Base-by-base conservation (phyloP, 2,888 invertebrate genomes). In the Onthophagus sagittarius region DNA sequence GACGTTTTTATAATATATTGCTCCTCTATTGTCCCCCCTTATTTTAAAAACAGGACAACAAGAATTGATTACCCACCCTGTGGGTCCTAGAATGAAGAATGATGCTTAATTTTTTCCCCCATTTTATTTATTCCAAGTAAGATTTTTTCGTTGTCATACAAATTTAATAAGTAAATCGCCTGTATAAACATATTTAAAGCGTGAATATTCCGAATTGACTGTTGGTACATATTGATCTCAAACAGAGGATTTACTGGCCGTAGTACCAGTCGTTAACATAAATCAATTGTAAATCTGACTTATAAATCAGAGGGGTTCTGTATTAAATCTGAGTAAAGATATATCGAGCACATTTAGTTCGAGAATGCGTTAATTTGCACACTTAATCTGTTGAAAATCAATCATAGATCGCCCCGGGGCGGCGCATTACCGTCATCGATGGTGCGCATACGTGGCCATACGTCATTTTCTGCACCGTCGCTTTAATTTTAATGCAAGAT, bases 1-100 rank as follows among this genome's bases (percentile, higher is more conserved):
- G 67, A 67, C 67, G 67, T 67, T 67, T 67, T 67, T 67, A 67
- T 67, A 67, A 67, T 67, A 67, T 67, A 67, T 67, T 32, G 67
- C 67, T 23, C 31, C 31, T 32, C 67, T 32, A 67, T 67, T 67
- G 67, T 67, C 67, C 67, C 31, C 15, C 62, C 23, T 64, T n/a
- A 23, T 32, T 67, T 13, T 13, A 31, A 67, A 67, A 67, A 67
- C 32, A 67, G 23, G 67, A 23, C 67, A 64, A 23, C 64, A 32
- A 67, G 67, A 67, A 67, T 67, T 67, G 67, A 67, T 67, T 67
- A 67, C 67, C 11, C 39, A 53, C 11, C 7, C 9, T 53, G 39
- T 53, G 39, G 11, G 39, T 53, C 9, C 7, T 11, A 11, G 11
- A 4, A 11, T 53, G 39, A 53, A 7, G 39, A 53, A 53, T 53